These are phyloP conservation scores for Orius insidiosus DNA, from an alignment of 1,140 invertebrate genomes.

Conservation along the genomic window DNA sequence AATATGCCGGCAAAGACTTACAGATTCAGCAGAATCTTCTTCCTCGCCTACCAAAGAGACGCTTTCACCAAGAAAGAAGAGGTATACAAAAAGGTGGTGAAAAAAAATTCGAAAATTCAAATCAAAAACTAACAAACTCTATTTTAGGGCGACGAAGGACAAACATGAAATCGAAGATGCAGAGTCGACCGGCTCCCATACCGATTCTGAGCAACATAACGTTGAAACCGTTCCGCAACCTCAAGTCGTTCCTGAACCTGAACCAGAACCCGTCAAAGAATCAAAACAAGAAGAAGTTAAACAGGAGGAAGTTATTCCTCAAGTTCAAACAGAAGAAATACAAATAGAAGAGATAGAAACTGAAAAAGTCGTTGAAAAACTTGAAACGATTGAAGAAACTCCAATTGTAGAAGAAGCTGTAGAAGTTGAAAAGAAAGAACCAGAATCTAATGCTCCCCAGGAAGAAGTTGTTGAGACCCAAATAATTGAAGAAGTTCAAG, in stretches of 20 bases:
- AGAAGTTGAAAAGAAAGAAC: conserved; percentile 13
- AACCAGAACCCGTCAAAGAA: conserved; percentile 11
- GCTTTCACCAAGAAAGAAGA: conserved; percentile 17
- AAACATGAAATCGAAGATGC: conserved; percentile 26
- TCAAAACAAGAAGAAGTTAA: conserved; percentile 8
- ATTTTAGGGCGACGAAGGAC: conserved; percentile 16
- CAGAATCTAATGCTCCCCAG: conserved; percentile 18
- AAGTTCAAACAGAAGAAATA: conserved; percentile 9
- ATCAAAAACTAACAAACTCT: conserved; percentile 9
- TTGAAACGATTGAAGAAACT: conserved; percentile 17
- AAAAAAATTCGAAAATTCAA: conserved; percentile 16
- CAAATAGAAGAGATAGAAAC: conserved; percentile 4
- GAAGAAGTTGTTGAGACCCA: conserved; percentile 13
- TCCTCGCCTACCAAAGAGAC: conserved; percentile 18
- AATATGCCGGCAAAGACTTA: conserved; percentile 27
- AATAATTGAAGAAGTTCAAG: conserved; percentile 1
- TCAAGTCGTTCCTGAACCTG: conserved; percentile 7
- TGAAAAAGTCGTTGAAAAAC: conserved; percentile 10
- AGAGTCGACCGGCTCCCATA: conserved; percentile 26
- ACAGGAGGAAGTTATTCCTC: conserved; percentile 1
- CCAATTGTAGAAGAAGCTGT: conserved; percentile 17
- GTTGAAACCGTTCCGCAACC: conserved; percentile 8
- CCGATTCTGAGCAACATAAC: conserved; percentile 23
- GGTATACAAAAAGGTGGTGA: conserved; percentile 19
- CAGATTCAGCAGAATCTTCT: conserved; percentile 10